A percentile compares a stretch with the other conserved stretches of the same genome.
Conservation (phyloP, 1,140 invertebrate genomes). For the Scaptomyza pallida region DNA sequence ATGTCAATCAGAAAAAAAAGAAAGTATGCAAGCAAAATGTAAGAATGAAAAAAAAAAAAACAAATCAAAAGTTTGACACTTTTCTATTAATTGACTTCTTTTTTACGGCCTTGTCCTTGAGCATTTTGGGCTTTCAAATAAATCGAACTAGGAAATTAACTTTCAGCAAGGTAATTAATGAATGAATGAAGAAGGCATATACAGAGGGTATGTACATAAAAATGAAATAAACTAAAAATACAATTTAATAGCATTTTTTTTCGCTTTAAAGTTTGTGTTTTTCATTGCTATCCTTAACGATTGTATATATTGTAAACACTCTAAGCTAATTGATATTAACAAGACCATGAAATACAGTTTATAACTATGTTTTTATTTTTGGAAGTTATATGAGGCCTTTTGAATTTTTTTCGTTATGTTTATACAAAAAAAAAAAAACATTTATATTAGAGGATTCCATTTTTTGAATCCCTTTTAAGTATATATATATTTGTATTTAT, state of each 20-base stretch:
- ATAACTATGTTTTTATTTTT: conserved; percentile 30
- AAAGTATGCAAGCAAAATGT: background rate
- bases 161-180: conserved; percentile 1
- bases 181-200: conserved; percentile 15
- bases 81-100: conserved; percentile 52
- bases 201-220: no score
- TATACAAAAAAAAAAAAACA: conserved; percentile 16
- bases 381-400: conserved; percentile 25
- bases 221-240: background rate
- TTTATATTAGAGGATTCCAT: conserved; percentile 8
- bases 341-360: conserved; percentile 36
- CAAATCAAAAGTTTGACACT: conserved; percentile 58
- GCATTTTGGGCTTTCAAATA: conserved; percentile 20
- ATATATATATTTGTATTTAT: conserved; percentile 21
- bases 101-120: background rate
- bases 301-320: conserved; percentile 38
- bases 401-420: background rate
- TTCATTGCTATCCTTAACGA: conserved; percentile 2
- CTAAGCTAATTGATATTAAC: conserved; percentile 40
- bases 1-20: conserved; percentile 47
- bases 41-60: background rate
- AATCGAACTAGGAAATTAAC: conserved; percentile 50
- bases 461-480: conserved; percentile 20
- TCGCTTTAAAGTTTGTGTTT: conserved; percentile 8
- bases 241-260: no score